These are phyloP conservation scores for Scytalopus superciliaris DNA, from an alignment of 2,113 vertebrate species.

Conservation along the genomic window DNA sequence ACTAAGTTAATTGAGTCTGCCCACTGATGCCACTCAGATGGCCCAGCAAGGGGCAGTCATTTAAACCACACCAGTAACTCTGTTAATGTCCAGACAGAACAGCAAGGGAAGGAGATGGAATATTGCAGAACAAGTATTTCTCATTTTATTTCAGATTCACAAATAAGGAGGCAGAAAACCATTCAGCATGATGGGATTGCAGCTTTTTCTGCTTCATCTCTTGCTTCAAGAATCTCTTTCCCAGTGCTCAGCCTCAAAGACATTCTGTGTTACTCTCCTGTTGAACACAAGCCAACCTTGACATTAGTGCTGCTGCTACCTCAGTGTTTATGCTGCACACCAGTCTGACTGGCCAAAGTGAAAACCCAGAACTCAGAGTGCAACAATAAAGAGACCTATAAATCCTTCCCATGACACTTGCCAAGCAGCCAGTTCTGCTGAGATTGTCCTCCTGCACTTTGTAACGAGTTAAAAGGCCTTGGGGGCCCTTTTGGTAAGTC, in stretches of 20 bases:
- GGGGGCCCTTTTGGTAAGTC: background rate
- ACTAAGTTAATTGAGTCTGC: background rate
- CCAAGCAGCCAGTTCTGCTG: background rate
- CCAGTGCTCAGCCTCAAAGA: background rate
- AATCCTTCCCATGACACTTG: background rate
- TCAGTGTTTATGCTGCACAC: background rate
- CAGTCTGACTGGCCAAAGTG: background rate
- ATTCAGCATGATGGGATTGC: background rate
- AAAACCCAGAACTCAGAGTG: background rate
- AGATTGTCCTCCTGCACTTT: background rate
- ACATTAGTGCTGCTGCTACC: background rate
- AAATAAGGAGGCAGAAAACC: background rate
- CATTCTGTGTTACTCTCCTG: background rate
- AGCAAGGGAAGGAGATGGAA: background rate
- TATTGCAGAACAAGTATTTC: background rate
- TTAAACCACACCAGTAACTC: background rate
- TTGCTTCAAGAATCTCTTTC: background rate
- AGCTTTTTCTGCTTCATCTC: background rate
- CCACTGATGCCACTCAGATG: background rate
- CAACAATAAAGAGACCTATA: background rate
- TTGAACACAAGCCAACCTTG: background rate
- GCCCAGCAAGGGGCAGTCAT: background rate
- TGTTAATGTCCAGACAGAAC: background rate
- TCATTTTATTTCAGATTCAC: background rate
- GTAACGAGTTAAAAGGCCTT: background rate